These are phyloP conservation scores for Gymnodraco acuticeps DNA, from an alignment of 2,797 vertebrate genomes.

Conservation along the genomic window DNA sequence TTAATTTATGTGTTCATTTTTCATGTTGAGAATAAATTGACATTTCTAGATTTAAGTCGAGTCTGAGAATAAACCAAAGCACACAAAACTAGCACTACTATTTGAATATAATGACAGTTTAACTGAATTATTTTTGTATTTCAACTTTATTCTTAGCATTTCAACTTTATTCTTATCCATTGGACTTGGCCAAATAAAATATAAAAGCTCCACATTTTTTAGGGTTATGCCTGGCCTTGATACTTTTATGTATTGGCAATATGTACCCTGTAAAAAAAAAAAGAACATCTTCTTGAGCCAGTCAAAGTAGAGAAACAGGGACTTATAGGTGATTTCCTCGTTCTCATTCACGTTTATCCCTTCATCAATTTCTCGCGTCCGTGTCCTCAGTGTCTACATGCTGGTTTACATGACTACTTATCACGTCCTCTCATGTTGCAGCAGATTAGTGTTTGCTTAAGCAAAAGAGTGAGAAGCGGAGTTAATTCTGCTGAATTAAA, in stretches of 20 bases:
- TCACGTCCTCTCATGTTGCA: conserved; percentile 58
- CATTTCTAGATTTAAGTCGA: too few relatives aligned
- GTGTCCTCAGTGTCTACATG: conserved; percentile 33
- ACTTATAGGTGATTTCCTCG: conserved; percentile 30
- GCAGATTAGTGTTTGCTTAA: conserved; percentile 53
- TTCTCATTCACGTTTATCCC: conserved; percentile 45
- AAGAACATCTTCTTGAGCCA: background rate
- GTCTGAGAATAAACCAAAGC: too few relatives aligned
- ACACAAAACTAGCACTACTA: too few relatives aligned
- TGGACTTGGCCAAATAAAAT: too few relatives aligned
- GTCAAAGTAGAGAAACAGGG: conserved; percentile 11
- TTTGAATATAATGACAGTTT: too few relatives aligned
- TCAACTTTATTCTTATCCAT: too few relatives aligned
- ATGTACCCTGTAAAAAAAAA: conserved; percentile 53
- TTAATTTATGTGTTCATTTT: too few relatives aligned
- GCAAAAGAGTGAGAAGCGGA: conserved; percentile 13
- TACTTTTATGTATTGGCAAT: background rate
- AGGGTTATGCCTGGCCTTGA: too few relatives aligned
- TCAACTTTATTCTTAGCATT: too few relatives aligned
- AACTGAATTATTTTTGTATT: too few relatives aligned
- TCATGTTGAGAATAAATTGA: too few relatives aligned
- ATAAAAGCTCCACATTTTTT: too few relatives aligned
- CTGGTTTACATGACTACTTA: conserved; percentile 60
- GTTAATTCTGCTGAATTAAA: conserved; percentile 32
- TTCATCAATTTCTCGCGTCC: conserved; percentile 29